Evolutionary conservation across 2,113 vertebrate species (phyloP), one percentile per base, ranked within the genome.

Genomic region (Neogobius melanostomus): DNA sequence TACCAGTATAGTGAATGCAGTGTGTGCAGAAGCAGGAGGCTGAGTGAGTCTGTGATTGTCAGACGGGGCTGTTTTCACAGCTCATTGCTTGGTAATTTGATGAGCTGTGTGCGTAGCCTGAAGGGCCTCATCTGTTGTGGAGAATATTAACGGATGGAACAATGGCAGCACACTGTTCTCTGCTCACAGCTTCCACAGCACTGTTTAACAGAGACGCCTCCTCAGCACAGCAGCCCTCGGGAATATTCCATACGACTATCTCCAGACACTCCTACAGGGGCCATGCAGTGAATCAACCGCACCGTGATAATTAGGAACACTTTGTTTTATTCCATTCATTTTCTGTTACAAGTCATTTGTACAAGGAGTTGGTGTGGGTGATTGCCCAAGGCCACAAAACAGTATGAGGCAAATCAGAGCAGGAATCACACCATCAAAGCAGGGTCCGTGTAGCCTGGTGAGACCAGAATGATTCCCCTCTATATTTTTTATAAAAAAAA

Each of bases 1-100:
- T 60, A 7, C 15, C 28, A 60, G 14, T 36, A 43, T 6, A 43
- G 11, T 60, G 15, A 60, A 60, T 21, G 21, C 21, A 21, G 28
- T 15, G 6, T 21, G 11, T 60, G 57, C 12, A 36, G 21, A 36
- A 9, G 54, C 16, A 21, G 53, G 52, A 64, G 72, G 76, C 61
- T 46, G 66, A 52, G 66, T 66, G 57, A 81, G 60, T 65, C 71
- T 68, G 64, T 46, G 53, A 53, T 66, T 79, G 63, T 82, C 45
- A 66, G 64, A 80, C 11, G 1, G 17, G 36, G 52, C 65, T 59
- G 45, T 74, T 82, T 80, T 79, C 76, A 83, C 69, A 75, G 68
- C 70, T 75, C 61, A 68, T 81, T 65, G 71, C 71, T 67, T 46
- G 14, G 57, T 83, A 74, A 84, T 81, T 74, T 79, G 66, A 74